Base-by-base conservation (phyloP, 2,797 vertebrate genomes). In the Rhinophrynus dorsalis region DNA sequence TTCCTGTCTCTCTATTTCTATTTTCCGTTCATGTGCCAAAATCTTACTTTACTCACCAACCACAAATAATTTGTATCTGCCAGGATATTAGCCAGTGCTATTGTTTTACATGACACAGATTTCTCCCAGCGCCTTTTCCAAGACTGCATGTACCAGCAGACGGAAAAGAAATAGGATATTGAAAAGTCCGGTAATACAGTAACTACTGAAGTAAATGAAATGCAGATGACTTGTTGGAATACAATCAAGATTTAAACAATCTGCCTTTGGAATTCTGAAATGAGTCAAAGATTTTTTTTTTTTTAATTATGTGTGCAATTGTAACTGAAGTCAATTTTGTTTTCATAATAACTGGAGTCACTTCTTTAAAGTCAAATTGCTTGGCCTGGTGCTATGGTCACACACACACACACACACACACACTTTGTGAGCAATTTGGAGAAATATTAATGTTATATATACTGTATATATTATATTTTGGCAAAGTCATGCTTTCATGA, bases 121-220 rank as follows among this genome's bases (percentile, higher is more conserved):
- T 27, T 45, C 38, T 57, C 40, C 3, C 15, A 38, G 65, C 7
- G 12, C 12, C 48, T n/a, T 50, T 15, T 48, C 23, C 10, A 12
- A 15, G 57, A 17, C 47, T 29, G 10, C 26, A 21, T 24, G 56
- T 32, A 48, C 17, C 37, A 32, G 38, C 57, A 35, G 38, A 35
- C 17, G 23, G 38, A n/a, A 42, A 52, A 61, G 57, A 21, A 29
- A 56, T 37, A 57, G 51, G 65, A 58, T 58, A 63, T 38, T 64
- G 50, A 50, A 64, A 17, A 27, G 32, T 15, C 2, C 12, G 32
- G 60, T 50, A 64, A 58, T 42, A 59, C 29, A n/a, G 6, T 15
- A 58, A 65, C 61, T 58, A 72, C 44, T 13, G 44, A 67, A 20
- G 26, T 18, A 32, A 59, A 72, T 72, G 18, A 51, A 58, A 59